Evolutionary conservation across 2,797 vertebrate genomes (phyloP).

Genomic region (Hippoglossus hippoglossus): DNA sequence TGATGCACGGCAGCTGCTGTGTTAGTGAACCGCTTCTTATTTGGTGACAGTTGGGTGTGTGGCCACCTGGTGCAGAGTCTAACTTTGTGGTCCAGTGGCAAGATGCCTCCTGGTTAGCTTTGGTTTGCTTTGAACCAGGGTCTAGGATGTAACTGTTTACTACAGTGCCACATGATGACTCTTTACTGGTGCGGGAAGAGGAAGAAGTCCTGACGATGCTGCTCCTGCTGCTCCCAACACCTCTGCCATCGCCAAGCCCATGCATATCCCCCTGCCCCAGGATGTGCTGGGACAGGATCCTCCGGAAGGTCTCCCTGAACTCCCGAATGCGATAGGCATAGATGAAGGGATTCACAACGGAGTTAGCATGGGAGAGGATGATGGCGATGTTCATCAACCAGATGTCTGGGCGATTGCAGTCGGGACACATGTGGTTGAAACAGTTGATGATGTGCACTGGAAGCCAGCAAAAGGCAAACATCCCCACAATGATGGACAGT

Average conservation of each 20-base stretch:
- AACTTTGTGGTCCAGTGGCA: slow-evolving; percentile 46
- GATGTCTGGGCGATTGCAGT: slow-evolving; percentile 80
- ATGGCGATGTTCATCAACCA: slow-evolving; percentile 95
- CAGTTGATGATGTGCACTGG: slow-evolving; percentile 95
- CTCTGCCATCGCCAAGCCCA: slow-evolving; percentile 42
- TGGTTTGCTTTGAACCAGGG: slow-evolving; percentile 22
- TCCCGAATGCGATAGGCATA: slow-evolving; percentile 96
- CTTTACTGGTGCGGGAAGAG: slow-evolving; percentile 74
- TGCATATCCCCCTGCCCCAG: slow-evolving; percentile 76
- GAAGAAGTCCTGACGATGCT: slow-evolving; percentile 67
- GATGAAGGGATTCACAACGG: slow-evolving; percentile 96
- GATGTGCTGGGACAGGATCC: slow-evolving; percentile 89
- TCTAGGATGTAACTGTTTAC: slow-evolving; percentile 73
- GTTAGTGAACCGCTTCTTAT: slow-evolving; percentile 18
- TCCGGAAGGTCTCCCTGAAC: slow-evolving; percentile 93
- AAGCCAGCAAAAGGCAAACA: slow-evolving; percentile 96
- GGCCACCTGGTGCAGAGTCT: slow-evolving; percentile 35
- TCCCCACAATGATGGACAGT: slow-evolving; percentile 94
- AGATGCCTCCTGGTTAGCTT: slow-evolving; percentile 26
- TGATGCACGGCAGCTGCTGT: slow-evolving; percentile 35
- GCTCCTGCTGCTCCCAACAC: slow-evolving; percentile 44
- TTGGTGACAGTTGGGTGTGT: slow-evolving; percentile 55
- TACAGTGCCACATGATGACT: slow-evolving; percentile 75
- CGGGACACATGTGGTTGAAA: slow-evolving; percentile 88
- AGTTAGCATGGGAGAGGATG: slow-evolving; percentile 95